A percentile compares a stretch with the other conserved stretches of the same genome.
Conservation (phyloP, 2,113 vertebrate species). For the Psilopogon haemacephalus region DNA sequence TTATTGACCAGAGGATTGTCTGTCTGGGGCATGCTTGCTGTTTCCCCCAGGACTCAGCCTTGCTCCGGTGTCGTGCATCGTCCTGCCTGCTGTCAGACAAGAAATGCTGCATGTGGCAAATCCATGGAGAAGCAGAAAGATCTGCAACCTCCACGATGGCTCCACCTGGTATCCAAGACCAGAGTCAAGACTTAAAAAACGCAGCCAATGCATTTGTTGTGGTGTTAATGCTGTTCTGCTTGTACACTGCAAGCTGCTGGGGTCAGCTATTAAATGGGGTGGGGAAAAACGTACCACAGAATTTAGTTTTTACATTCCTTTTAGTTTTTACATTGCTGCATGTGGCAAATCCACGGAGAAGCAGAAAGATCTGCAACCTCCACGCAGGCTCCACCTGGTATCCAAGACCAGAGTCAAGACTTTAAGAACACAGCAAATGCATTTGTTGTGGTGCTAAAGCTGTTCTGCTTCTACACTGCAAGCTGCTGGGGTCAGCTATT, state of each 20-base stretch:
- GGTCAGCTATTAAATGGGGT: neutral
- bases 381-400: neutral
- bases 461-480: neutral
- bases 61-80: accelerated
- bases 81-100: neutral
- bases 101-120: accelerated
- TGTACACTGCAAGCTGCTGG: neutral
- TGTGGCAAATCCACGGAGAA: accelerated
- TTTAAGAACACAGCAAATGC: neutral
- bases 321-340: neutral
- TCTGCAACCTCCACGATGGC: neutral
- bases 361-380: neutral
- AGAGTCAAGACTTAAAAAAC: neutral
- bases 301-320: neutral
- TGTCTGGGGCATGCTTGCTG: neutral
- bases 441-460: neutral
- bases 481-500: neutral
- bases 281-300: neutral
- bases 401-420: neutral
- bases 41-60: neutral
- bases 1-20: neutral
- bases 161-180: neutral
- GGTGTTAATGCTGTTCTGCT: neutral
- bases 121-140: neutral
- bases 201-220: neutral